Evolutionary conservation across 2,113 vertebrate genomes (phyloP), one percentile per base, ranked within the genome.

Genomic region (Phaethon lepturus): DNA sequence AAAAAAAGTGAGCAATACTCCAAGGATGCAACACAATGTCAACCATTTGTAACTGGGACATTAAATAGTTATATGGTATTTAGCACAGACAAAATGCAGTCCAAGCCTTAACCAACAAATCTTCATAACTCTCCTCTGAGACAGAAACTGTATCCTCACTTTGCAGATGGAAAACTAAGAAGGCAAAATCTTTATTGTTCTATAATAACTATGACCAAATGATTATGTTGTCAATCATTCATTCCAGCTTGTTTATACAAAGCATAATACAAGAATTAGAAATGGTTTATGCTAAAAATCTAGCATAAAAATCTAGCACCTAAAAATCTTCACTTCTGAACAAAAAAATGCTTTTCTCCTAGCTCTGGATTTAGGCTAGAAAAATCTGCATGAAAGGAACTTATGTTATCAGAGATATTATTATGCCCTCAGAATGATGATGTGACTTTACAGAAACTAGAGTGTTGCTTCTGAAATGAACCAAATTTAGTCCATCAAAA

Each of bases 241-340:
- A 97, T 79, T 92, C 19, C 55, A 93, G 74, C 71, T 96, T 95
- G 22, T 63, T 94, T 95, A 52, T 52, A 78, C 71, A 59, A 97
- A 86, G 75, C 50, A 90, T 68, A 95, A 86, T 87, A 80, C 40
- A 92, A 95, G 60, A 97, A 98, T 96, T 97, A 96, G 95, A 97
- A 95, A 97, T 87, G 81, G 29, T 58, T 91, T 91, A 62, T 73
- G 53, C 13, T 86, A 95, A 93, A 67, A 88, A n/a, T n/a, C n/a
- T n/a, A n/a, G n/a, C n/a, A n/a, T n/a, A n/a, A n/a, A n/a, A n/a
- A n/a, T n/a, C n/a, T n/a, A n/a, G n/a, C 7, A 49, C 72, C 35
- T 40, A 35, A 58, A 93, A 79, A 87, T 22, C 20, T 90, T 91
- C 7, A 47, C 58, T 94, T 96, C 44, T 79, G 62, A 87, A 87